A percentile compares a stretch with the other conserved stretches of the same genome.
These are phyloP conservation scores for Cyclophora punctaria DNA, from an alignment of 2,888 invertebrate species.

Conservation along the genomic window DNA sequence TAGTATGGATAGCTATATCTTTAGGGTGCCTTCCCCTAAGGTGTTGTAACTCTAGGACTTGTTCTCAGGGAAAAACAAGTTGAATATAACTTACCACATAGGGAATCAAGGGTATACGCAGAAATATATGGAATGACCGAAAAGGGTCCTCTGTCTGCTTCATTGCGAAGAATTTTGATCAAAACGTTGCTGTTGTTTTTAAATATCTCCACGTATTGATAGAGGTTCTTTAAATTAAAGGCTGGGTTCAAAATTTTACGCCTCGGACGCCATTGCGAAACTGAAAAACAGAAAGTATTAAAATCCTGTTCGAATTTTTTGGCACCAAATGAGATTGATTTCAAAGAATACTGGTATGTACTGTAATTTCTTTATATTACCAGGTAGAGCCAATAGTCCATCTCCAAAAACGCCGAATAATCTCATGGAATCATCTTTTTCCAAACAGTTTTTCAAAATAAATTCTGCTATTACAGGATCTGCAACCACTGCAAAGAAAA, in stretches of 20 bases:
- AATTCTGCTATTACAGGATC: constrained; percentile 17
- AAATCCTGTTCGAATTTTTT: neutral
- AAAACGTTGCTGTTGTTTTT: constrained; percentile 13
- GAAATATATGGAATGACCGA: constrained; percentile 9
- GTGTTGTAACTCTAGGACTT: too few species aligned
- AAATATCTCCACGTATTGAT: constrained; percentile 23
- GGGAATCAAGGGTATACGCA: constrained; percentile 13
- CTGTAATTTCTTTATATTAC: constrained; percentile 1
- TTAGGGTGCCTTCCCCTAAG: too few species aligned
- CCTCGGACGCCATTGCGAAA: constrained; percentile 24
- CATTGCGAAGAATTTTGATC: constrained; percentile 5
- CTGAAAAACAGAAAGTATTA: constrained; percentile 3
- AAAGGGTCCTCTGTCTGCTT: constrained; percentile 4
- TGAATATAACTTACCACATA: constrained; percentile 19
- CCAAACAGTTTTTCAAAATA: constrained; percentile 14
- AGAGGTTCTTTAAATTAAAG: constrained; percentile 22
- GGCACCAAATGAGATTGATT: too few species aligned
- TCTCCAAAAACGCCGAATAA: constrained; percentile 11
- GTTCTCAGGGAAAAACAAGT: too few species aligned
- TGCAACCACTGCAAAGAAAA: constrained; percentile 13
- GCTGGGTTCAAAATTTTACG: constrained; percentile 24
- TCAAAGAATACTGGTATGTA: too few species aligned
- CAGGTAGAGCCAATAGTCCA: constrained; percentile 13
- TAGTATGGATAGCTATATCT: too few species aligned
- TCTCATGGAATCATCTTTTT: constrained; percentile 19